phyloP scores from a whole-genome alignment of 2,113 vertebrate species.

The Menidia beryllina region DNA sequence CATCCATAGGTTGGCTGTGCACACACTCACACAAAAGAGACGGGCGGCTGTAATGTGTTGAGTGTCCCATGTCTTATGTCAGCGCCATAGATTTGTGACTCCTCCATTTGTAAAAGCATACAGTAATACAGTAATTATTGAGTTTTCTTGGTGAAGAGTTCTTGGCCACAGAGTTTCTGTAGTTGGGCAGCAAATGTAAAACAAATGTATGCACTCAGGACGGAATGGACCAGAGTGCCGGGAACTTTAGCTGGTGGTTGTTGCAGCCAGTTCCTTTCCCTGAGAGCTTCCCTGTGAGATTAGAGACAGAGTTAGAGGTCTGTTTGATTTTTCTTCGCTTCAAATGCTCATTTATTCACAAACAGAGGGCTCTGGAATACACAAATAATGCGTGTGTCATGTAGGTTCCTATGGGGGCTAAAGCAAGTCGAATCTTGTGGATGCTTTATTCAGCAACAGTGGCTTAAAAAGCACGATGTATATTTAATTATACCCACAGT shows the following conservation, averaged over 20 bases:
- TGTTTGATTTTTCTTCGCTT: conserved; percentile 40
- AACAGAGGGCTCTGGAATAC: conserved; percentile 13
- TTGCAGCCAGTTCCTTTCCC: neutral
- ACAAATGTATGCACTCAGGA: no score
- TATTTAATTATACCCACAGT: conserved; percentile 55
- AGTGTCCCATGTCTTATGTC: no score
- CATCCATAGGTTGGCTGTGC: no score
- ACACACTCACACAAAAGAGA: no score
- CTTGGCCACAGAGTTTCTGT: no score
- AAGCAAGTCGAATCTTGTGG: conserved; percentile 44
- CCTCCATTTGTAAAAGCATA: no score
- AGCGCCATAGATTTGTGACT: no score
- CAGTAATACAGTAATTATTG: no score
- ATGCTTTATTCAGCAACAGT: conserved; percentile 47
- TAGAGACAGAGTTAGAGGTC: conserved; percentile 3
- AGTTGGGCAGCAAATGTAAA: no score
- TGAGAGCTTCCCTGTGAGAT: neutral
- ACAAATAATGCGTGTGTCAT: conserved; percentile 17
- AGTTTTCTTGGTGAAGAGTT: no score
- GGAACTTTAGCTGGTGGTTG: neutral
- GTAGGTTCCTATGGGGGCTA: conserved; percentile 29
- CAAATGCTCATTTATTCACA: conserved; percentile 47
- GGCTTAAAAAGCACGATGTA: conserved; percentile 54
- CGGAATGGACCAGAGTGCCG: neutral
- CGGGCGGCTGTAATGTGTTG: no score